phyloP scores from a whole-genome alignment of 2,888 invertebrate species.

The Homarus gammarus region DNA sequence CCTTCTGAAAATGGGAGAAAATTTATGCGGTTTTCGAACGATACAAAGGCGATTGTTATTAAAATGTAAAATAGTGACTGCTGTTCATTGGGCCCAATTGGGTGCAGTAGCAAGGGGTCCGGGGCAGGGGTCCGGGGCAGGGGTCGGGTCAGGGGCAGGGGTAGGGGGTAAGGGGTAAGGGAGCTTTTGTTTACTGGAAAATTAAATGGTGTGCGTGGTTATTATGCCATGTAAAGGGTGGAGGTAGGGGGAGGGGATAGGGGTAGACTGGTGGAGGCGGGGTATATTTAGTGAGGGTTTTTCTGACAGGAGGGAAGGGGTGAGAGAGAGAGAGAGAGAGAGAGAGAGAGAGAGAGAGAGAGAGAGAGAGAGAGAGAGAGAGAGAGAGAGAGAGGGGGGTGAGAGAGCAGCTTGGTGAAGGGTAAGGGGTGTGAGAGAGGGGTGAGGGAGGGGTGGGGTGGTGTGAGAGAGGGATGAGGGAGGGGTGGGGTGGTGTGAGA shows the following conservation, averaged over 20 bases:
- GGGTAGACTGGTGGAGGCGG: background rate
- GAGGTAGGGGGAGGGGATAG: background rate
- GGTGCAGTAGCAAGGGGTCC: background rate
- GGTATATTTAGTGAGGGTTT: background rate
- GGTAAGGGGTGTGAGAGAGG: background rate
- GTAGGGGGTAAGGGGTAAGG: no score
- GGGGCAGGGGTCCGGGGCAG: no score
- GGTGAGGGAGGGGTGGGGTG: background rate
- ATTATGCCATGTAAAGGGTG: background rate
- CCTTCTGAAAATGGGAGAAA: no score
- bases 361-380: background rate
- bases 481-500: no score
- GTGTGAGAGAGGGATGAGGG: no score
- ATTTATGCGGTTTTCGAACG: background rate
- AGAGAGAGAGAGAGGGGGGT: background rate
- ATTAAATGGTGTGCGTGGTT: slow-evolving; percentile 16
- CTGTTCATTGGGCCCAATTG: slow-evolving; percentile 7
- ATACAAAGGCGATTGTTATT: slow-evolving; percentile 3
- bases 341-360: background rate
- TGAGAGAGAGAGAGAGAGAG: slow-evolving; percentile 8
- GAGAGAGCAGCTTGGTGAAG: background rate
- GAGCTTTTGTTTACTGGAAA: slow-evolving; percentile 19
- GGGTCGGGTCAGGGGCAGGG: no score
- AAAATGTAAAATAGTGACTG: slow-evolving; percentile 26
- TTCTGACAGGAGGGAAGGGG: background rate